Evolutionary conservation across 1,140 invertebrate species (phyloP).

Genomic region (Orchestia grillus): DNA sequence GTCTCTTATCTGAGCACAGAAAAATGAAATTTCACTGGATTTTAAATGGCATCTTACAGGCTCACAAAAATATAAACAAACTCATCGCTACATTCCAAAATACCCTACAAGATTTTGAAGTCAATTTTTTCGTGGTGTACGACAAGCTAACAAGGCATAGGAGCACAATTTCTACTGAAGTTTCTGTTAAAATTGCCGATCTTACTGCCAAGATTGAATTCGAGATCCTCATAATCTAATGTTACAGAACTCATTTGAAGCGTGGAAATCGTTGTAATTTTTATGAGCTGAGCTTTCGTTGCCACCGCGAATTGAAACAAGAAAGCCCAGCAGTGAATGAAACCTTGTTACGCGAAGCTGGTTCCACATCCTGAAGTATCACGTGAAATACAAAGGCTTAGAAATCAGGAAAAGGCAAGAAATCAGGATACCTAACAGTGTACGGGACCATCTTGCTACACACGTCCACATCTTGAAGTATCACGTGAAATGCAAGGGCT

Average conservation of each 20-base stretch:
- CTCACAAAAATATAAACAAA: too few species aligned
- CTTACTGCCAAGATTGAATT: background rate
- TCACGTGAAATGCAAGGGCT: too few species aligned
- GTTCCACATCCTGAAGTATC: background rate
- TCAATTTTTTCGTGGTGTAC: background rate
- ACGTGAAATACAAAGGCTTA: too few species aligned
- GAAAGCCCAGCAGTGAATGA: background rate
- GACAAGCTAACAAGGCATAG: background rate
- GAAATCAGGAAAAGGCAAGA: too few species aligned
- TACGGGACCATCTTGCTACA: too few species aligned
- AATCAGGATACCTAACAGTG: too few species aligned
- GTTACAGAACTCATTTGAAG: background rate
- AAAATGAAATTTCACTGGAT: too few species aligned
- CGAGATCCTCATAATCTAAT: too few species aligned
- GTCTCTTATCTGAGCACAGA: too few species aligned
- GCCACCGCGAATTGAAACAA: background rate
- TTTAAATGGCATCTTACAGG: too few species aligned
- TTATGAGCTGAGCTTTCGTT: background rate
- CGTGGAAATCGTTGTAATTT: background rate
- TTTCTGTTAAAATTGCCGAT: background rate
- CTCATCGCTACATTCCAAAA: too few species aligned
- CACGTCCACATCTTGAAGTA: background rate
- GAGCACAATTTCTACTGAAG: background rate
- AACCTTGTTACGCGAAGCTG: background rate
- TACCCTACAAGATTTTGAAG: background rate